These are phyloP conservation scores for Pempheris klunzingeri DNA, from an alignment of 2,797 vertebrate species.

Conservation along the genomic window DNA sequence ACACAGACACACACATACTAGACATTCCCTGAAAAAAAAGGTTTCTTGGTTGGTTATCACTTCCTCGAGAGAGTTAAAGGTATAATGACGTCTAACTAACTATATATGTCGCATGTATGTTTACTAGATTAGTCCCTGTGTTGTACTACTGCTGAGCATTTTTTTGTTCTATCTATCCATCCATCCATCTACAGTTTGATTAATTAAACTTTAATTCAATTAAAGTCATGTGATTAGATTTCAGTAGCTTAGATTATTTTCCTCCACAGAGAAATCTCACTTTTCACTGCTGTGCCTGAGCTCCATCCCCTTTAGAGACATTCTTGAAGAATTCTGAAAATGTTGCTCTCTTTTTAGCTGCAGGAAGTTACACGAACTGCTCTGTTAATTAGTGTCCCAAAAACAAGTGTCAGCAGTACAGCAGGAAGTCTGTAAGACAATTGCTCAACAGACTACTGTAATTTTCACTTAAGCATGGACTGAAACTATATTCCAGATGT, in stretches of 20 bases:
- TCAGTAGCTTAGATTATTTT: not conserved
- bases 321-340: conserved; percentile 4
- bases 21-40: not conserved
- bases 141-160: too few relatives aligned
- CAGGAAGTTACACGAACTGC: not conserved
- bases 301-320: not conserved
- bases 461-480: not conserved
- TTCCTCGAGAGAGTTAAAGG: not conserved
- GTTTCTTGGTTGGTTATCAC: not conserved
- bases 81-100: not conserved
- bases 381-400: conserved; percentile 37
- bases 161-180: too few relatives aligned
- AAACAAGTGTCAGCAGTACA: conserved; percentile 16
- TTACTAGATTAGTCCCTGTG: too few relatives aligned
- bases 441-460: not conserved
- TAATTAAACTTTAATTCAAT: too few relatives aligned
- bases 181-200: too few relatives aligned
- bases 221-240: not conserved
- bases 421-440: conserved; percentile 29
- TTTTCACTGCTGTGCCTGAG: not conserved
- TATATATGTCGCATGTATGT: too few relatives aligned
- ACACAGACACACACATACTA: not conserved
- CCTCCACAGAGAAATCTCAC: not conserved
- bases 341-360: not conserved
- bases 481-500: conserved; percentile 24